Evolutionary conservation across 2,888 invertebrate genomes (phyloP).

Genomic region (Formica aserva): DNA sequence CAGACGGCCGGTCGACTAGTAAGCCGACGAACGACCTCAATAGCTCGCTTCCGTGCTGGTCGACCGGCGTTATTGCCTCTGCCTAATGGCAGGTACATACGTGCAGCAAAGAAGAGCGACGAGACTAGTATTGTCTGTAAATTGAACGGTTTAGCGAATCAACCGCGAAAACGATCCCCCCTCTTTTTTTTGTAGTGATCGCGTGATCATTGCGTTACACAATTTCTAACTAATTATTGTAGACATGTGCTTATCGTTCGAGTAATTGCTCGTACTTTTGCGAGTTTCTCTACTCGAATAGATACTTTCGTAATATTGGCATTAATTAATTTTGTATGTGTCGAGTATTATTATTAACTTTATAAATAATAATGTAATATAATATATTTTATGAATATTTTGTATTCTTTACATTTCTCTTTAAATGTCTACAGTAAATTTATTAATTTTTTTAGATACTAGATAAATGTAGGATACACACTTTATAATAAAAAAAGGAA

Average conservation of each 20-base stretch:
- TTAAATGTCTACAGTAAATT: neutral
- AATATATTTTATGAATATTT: neutral
- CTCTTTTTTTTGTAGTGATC: neutral
- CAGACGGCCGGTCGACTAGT: conserved; percentile 57
- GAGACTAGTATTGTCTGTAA: conserved; percentile 36
- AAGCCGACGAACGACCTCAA: conserved; percentile 79
- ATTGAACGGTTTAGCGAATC: conserved; percentile 33
- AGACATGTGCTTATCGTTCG: neutral
- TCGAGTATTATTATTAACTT: neutral
- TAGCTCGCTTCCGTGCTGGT: conserved; percentile 77
- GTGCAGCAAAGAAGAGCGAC: conserved; percentile 31
- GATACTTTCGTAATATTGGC: neutral
- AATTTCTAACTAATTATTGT: neutral
- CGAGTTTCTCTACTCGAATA: neutral
- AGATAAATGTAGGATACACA: neutral
- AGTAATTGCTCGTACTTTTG: neutral
- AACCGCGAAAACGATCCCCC: neutral
- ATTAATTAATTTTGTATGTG: neutral
- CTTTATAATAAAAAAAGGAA: neutral
- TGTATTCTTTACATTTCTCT: neutral
- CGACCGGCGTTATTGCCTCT: conserved; percentile 71
- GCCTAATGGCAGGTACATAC: conserved; percentile 70
- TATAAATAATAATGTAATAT: neutral
- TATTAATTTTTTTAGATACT: neutral
- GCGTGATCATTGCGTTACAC: neutral